Conservation (phyloP, 1,140 invertebrate genomes). For the Zophobas atratus region DNA sequence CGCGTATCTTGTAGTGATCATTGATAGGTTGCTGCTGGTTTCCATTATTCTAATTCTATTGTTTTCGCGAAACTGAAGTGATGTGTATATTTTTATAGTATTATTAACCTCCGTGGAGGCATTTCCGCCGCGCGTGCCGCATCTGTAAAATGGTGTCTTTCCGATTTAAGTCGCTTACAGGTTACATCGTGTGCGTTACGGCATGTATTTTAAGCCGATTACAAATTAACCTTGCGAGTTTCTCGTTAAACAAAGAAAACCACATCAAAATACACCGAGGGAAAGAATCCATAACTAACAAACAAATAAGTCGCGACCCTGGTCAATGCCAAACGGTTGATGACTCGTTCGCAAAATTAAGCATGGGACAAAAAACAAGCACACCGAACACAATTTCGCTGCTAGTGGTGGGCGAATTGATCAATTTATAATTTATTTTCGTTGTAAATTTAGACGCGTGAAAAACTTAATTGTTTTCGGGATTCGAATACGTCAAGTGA, state of each 20-base stretch:
- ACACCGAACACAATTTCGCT: slow-evolving; percentile 2
- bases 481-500: slow-evolving; percentile 3
- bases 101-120: no score
- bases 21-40: no score
- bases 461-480: slow-evolving; percentile 10
- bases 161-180: neutral
- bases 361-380: slow-evolving; percentile 46
- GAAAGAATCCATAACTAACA: slow-evolving; percentile 49
- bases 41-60: no score
- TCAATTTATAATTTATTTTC: slow-evolving; percentile 38
- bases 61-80: no score
- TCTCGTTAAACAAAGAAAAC: slow-evolving; percentile 51
- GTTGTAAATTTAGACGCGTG: slow-evolving; percentile 2
- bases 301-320: slow-evolving; percentile 50
- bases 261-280: slow-evolving; percentile 48
- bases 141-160: no score
- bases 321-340: slow-evolving; percentile 52
- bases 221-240: slow-evolving; percentile 31
- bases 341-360: slow-evolving; percentile 50
- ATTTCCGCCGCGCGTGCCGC: no score
- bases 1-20: no score
- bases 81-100: no score
- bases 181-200: neutral
- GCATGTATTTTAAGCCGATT: slow-evolving; percentile 24
- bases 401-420: slow-evolving; percentile 29